A percentile compares a stretch with the other conserved stretches of the same genome.
These are phyloP conservation scores for Cossypha dichroa DNA, from an alignment of 2,797 vertebrate species.

Conservation along the genomic window DNA sequence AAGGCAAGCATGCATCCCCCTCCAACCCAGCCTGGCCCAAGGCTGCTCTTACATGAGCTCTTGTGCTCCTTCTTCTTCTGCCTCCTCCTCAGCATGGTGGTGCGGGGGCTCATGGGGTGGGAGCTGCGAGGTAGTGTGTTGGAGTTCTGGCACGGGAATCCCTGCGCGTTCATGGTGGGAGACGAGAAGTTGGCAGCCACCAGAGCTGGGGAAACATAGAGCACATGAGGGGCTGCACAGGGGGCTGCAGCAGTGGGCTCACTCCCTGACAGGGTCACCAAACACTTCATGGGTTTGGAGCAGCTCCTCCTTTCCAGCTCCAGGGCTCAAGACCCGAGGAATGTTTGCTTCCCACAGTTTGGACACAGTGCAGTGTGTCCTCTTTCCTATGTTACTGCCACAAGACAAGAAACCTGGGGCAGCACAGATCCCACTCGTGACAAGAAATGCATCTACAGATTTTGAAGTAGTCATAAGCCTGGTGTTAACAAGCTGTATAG, in stretches of 20 bases:
- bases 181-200: slow-evolving; percentile 92
- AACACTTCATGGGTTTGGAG: not conserved
- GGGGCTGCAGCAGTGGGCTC: not conserved
- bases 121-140: slow-evolving; percentile 87
- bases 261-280: not conserved
- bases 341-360: not conserved
- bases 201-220: slow-evolving; percentile 79
- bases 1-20: rapidly evolving
- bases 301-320: not conserved
- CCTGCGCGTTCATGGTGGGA: slow-evolving; percentile 83
- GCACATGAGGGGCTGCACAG: rapidly evolving
- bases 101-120: slow-evolving; percentile 92
- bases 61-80: slow-evolving; percentile 93
- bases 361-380: not conserved
- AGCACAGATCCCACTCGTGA: not conserved
- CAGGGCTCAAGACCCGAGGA: not conserved
- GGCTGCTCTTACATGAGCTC: slow-evolving; percentile 84
- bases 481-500: not conserved
- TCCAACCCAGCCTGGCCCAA: not conserved
- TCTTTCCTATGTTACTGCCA: not conserved
- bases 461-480: not conserved
- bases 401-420: not conserved
- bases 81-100: slow-evolving; percentile 89
- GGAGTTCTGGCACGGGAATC: slow-evolving; percentile 88
- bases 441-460: not conserved